Base-by-base conservation (phyloP, 2,113 vertebrate genomes). In the Puma concolor region DNA sequence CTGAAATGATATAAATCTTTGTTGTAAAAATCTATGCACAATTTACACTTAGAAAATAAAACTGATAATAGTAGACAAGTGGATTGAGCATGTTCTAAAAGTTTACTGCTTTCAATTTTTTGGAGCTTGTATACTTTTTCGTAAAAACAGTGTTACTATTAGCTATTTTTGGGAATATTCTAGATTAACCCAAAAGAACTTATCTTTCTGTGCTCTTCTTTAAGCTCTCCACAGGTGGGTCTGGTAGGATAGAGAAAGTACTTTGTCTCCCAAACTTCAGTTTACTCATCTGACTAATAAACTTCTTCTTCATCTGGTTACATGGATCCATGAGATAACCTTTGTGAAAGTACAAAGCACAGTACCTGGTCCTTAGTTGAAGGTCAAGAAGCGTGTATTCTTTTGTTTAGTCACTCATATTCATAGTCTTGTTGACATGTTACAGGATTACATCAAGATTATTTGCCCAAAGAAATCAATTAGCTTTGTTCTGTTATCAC, bases 11-110 rank as follows among this genome's bases (percentile, higher is more conserved):
- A 82, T 14, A 71, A 74, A 82, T 66, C 50, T 89, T 90, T 83
- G 79, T 90, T 88, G 80, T 63, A 15, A 83, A 90, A 87, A 95
- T 91, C 25, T 93, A 60, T 95, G 3, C 16, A 38, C 31, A 87
- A 8, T 85, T 74, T 88, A 72, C 33, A 90, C 36, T 88, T 90
- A 83, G 44, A 80, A 80, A 64, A 84, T 57, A 96, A 79, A 93
- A 83, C 27, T 71, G 36, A 23, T 85, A 82, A 87, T 88, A 44
- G 41, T 66, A 77, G 74, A 69, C 60, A 91, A 77, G 17, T 82
- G 36, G 13, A 36, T 79, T 64, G 3, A 44, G 72, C 41, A 1
- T 86, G 14, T 57, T 90, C 25, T 84, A 33, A 90, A 88, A 86
- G 7, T 87, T 81, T 60, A 85, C 48, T 88, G 23, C 11, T 41